Evolutionary conservation across 2,113 vertebrate genomes (phyloP).

Genomic region (Sylvietta virens): DNA sequence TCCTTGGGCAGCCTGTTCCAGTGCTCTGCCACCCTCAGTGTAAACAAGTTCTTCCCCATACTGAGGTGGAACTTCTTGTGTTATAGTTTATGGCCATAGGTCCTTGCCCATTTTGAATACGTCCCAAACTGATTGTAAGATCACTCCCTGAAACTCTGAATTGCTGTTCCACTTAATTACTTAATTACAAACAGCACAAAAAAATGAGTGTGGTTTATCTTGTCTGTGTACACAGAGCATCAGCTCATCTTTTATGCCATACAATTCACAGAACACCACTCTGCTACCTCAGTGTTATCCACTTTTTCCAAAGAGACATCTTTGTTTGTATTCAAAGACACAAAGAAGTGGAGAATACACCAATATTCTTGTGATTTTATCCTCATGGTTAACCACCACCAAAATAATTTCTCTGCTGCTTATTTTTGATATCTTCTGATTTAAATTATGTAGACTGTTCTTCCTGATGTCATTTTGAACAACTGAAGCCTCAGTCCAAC

Average conservation of each 20-base stretch:
- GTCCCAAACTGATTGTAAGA: neutral
- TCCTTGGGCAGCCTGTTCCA: neutral
- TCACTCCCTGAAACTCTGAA: neutral
- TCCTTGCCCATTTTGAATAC: neutral
- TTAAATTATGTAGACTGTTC: neutral
- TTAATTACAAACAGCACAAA: neutral
- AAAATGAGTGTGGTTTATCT: neutral
- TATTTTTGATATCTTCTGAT: constrained; percentile 12
- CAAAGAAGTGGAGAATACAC: neutral
- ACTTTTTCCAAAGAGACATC: neutral
- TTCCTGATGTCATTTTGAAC: constrained; percentile 32
- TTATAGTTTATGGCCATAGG: neutral
- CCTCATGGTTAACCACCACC: neutral
- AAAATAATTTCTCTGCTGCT: neutral
- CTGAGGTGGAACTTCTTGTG: neutral
- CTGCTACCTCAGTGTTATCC: neutral
- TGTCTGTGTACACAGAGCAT: neutral
- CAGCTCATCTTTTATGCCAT: neutral
- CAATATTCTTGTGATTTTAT: neutral
- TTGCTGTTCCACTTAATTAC: neutral
- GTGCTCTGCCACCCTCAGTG: neutral
- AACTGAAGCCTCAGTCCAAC: neutral
- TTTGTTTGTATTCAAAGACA: neutral
- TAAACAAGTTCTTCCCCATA: neutral
- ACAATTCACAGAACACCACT: neutral